Evolutionary conservation across 2,113 vertebrate genomes (phyloP), one percentile per base, ranked within the genome.

Genomic region (Paedocypris sp.): DNA sequence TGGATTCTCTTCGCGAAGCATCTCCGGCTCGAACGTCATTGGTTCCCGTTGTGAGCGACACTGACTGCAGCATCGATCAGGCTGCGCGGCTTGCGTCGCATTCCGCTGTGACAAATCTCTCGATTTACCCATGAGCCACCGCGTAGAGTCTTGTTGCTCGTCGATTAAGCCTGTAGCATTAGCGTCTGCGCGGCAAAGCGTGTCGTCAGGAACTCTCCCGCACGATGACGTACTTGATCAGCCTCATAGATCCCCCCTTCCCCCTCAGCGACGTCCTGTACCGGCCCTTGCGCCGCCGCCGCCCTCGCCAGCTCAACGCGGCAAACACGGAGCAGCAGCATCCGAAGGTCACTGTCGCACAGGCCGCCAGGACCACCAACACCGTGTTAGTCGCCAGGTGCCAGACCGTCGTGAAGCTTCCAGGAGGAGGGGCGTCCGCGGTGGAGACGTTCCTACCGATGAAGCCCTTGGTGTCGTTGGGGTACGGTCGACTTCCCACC

Each of bases 401-500:
- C 84, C 83, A 83, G 4, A 61, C 68, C 1, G 73, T 43, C 2
- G 61, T 64, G 6, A 60, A 9, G 7, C 42, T 71, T 43, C 73
- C 73, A 13, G 70, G 7, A 19, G 11, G 58, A 32, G 23, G 32
- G 25, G 32, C 22, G 25, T 70, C 41, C 47, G 62, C 83, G 0
- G 65, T 68, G 0, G 83, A 90, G 11, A 85, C 75, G 76, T 91
- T 92, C 66, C 80, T 79, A 1, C 74, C 81, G 0, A 68, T 68
- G 69, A 76, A 81, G 18, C 76, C 85, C 64, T 89, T 87, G 38
- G 89, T 91, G 63, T 86, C 87, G 0, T 91, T 92, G 13, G 74
- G 49, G 18, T 81, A 60, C 1, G 85, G 86, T 25, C 88, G 86
- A 73, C 83, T 88, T 69, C 71, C 78, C 51, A 87, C 84, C 11